Percentiles rank a stretch among this genome's conserved stretches.
Conservation (phyloP, 2,113 vertebrate species). For the Rissa tridactyla region DNA sequence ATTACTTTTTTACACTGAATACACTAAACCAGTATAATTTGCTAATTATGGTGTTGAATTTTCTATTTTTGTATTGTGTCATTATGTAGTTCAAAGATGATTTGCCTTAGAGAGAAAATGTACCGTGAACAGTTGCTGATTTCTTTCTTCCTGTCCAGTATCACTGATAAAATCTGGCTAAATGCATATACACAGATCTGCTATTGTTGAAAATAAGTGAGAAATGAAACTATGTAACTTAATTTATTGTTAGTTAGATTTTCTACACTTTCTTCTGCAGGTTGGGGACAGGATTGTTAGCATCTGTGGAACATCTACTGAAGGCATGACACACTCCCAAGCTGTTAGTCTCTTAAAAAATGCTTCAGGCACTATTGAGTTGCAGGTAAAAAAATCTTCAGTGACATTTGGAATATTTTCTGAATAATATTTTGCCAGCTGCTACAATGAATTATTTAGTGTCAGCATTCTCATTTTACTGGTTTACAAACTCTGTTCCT, state of each 20-base stretch:
- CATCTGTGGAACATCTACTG: slow-evolving; percentile 87
- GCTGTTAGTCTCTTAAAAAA: slow-evolving; percentile 91
- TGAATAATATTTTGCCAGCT: background rate
- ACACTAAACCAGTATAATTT: background rate
- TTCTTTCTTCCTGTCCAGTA: background rate
- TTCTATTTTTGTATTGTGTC: background rate
- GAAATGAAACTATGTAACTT: background rate
- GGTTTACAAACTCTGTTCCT: background rate
- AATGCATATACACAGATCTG: background rate
- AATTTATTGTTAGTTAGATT: background rate
- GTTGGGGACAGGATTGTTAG: slow-evolving; percentile 94
- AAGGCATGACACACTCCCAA: slow-evolving; percentile 93
- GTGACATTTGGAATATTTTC: slow-evolving; percentile 17
- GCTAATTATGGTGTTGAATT: background rate
- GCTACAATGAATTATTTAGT: background rate
- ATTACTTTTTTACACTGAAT: background rate
- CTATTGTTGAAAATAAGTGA: background rate
- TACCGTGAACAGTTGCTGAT: background rate
- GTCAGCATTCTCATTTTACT: background rate
- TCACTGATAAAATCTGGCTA: background rate
- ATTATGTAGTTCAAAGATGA: background rate
- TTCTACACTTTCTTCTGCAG: slow-evolving; percentile 63
- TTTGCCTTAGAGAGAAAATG: background rate
- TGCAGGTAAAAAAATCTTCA: slow-evolving; percentile 82
- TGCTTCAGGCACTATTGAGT: slow-evolving; percentile 85